Evolutionary conservation across 2,888 invertebrate genomes (phyloP).

Genomic region (Elegia similella): DNA sequence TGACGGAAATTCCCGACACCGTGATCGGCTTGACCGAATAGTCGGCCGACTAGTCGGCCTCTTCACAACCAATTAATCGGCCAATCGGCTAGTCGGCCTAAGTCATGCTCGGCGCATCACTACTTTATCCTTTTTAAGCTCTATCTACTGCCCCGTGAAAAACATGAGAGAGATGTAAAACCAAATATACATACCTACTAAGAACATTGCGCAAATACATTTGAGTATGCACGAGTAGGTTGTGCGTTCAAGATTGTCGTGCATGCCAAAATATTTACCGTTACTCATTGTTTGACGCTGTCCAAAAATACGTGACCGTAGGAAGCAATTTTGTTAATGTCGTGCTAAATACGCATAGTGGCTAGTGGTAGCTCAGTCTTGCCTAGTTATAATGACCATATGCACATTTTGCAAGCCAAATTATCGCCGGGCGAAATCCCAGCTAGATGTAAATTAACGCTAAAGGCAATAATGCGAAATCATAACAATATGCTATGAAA

Average conservation of each 20-base stretch:
- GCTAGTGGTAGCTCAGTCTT: conserved; percentile 26
- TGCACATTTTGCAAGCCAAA: conserved; percentile 33
- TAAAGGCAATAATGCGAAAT: conserved; percentile 18
- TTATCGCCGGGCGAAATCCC: conserved; percentile 21
- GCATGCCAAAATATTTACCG: neutral
- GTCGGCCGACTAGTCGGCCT: no score
- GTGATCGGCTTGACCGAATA: no score
- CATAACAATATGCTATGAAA: conserved; percentile 1
- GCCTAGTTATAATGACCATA: conserved; percentile 25
- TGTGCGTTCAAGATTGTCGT: neutral
- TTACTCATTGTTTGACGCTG: conserved; percentile 28
- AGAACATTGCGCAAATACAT: no score
- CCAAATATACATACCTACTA: no score
- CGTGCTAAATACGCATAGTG: conserved; percentile 43
- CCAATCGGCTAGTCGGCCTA: no score
- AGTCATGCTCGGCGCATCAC: no score
- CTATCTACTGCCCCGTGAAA: no score
- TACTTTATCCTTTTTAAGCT: no score
- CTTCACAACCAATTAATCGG: no score
- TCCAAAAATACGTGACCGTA: conserved; percentile 43
- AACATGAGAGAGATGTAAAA: no score
- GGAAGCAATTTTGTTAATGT: conserved; percentile 47
- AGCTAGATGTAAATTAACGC: conserved; percentile 8
- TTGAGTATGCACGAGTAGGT: neutral
- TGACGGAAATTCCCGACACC: no score